A percentile compares a stretch with the other conserved stretches of the same genome.
These are phyloP conservation scores for Lutraria lutraria DNA, from an alignment of 2,888 invertebrate species.

Conservation along the genomic window DNA sequence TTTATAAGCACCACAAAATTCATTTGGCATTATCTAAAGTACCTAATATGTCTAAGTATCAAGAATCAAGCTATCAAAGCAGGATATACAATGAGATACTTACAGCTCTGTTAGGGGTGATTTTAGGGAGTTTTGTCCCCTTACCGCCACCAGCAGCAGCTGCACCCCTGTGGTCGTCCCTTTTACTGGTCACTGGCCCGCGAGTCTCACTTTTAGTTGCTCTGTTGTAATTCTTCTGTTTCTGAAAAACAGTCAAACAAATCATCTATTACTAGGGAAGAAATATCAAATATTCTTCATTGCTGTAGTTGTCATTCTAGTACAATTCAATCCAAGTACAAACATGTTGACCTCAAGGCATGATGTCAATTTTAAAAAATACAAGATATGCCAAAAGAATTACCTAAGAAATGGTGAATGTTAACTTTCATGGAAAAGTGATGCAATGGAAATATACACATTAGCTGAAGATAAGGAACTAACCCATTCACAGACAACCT, in stretches of 20 bases:
- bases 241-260: slow-evolving; percentile 26
- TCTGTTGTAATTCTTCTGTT: slow-evolving; percentile 39
- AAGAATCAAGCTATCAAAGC: not conserved
- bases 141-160: slow-evolving; percentile 13
- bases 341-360: too few species aligned
- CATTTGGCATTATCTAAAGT: not conserved
- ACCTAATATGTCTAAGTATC: not conserved
- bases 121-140: slow-evolving; percentile 61
- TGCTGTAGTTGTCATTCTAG: too few species aligned
- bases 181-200: slow-evolving; percentile 40
- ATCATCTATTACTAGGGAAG: not conserved
- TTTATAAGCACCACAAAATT: not conserved
- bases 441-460: too few species aligned
- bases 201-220: slow-evolving; percentile 62
- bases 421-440: too few species aligned
- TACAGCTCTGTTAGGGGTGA: slow-evolving; percentile 61
- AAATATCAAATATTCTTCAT: not conserved
- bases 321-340: too few species aligned
- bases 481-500: too few species aligned
- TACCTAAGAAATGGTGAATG: too few species aligned
- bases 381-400: too few species aligned
- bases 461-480: too few species aligned
- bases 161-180: slow-evolving; percentile 17
- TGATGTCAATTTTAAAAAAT: too few species aligned
- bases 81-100: slow-evolving; percentile 36